Evolutionary conservation across 2,888 invertebrate genomes (phyloP).

Genomic region (Himalopsyche japonica): DNA sequence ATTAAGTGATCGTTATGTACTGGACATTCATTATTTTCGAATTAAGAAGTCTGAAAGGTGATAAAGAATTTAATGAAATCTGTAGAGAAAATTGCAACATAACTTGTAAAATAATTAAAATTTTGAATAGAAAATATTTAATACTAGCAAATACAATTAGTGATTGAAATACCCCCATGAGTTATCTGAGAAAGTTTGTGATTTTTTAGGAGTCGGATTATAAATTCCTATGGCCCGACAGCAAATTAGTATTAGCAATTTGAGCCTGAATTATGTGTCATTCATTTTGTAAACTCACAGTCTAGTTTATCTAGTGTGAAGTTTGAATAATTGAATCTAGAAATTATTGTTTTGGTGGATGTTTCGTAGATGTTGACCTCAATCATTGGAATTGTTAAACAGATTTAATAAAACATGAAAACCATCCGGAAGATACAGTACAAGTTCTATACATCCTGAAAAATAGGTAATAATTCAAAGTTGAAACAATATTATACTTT

Average conservation of each 20-base stretch:
- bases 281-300: too few relatives aligned
- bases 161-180: not conserved
- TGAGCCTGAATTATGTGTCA: too few relatives aligned
- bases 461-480: not conserved
- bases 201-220: not conserved
- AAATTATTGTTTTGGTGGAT: not conserved
- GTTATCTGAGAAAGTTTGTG: not conserved
- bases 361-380: not conserved
- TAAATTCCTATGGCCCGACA: not conserved
- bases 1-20: too few relatives aligned
- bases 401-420: not conserved
- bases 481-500: not conserved
- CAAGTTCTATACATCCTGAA: not conserved
- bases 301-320: not conserved
- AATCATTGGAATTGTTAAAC: not conserved
- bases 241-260: not conserved
- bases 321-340: not conserved
- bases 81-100: not conserved
- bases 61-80: not conserved
- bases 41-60: not conserved
- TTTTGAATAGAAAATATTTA: not conserved
- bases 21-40: not conserved
- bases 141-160: not conserved
- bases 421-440: not conserved
- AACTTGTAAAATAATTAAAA: not conserved